Conservation (phyloP, 2,888 invertebrate species). For the Hololepta plana region DNA sequence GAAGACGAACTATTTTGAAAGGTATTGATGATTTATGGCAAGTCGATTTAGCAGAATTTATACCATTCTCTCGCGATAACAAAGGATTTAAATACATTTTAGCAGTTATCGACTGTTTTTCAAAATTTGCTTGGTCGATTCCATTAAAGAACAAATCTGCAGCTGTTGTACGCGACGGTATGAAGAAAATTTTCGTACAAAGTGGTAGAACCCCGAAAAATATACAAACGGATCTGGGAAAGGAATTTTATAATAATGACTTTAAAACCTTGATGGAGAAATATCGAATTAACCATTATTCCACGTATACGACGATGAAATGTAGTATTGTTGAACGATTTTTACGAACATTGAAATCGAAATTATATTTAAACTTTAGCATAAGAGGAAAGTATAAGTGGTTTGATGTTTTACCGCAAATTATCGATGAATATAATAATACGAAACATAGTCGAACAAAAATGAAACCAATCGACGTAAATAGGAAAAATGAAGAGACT, state of each 20-base stretch:
- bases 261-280: slow-evolving; percentile 1
- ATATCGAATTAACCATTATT: slow-evolving; percentile 2
- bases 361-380: slow-evolving; percentile 12
- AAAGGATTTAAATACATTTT: too few species aligned
- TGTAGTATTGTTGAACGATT: slow-evolving; percentile 14
- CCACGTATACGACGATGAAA: slow-evolving; percentile 14
- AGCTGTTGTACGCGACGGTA: neutral
- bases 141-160: slow-evolving; percentile 1
- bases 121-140: too few species aligned
- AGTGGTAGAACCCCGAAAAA: neutral
- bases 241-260: slow-evolving; percentile 3
- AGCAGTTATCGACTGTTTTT: too few species aligned
- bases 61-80: too few species aligned
- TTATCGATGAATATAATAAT: slow-evolving; percentile 14
- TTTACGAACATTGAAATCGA: slow-evolving; percentile 11
- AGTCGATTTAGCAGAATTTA: too few species aligned
- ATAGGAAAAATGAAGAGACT: slow-evolving; percentile 13
- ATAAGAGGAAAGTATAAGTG: slow-evolving; percentile 10
- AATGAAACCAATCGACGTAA: slow-evolving; percentile 12
- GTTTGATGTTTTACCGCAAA: slow-evolving; percentile 10
- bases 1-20: too few species aligned
- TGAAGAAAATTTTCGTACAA: neutral
- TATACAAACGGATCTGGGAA: slow-evolving; percentile 1
- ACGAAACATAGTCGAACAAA: slow-evolving; percentile 12
- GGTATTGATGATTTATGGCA: too few species aligned